Evolutionary conservation across 1,140 invertebrate species (phyloP).

Genomic region (Prorops nasuta): DNA sequence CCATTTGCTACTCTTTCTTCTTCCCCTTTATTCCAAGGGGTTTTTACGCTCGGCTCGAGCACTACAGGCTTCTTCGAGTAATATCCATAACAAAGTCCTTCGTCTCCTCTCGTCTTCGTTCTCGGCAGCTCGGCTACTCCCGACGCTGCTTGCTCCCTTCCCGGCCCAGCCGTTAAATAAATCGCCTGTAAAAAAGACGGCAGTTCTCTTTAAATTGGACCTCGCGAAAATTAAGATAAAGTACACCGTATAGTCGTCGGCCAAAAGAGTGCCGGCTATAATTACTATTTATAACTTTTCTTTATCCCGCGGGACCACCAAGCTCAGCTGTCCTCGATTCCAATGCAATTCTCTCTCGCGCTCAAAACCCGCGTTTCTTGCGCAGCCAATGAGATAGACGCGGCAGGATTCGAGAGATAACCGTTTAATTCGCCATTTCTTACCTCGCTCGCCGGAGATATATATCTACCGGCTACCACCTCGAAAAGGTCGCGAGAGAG

Average conservation of each 20-base stretch:
- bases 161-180: conserved; percentile 28
- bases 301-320: too few relatives aligned
- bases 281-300: conserved; percentile 2
- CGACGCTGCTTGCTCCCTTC: conserved; percentile 6
- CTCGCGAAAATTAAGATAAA: conserved; percentile 21
- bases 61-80: conserved; percentile 20
- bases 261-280: neutral
- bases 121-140: conserved; percentile 12
- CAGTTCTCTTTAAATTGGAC: conserved; percentile 29
- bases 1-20: conserved; percentile 28
- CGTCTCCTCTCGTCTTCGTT: too few relatives aligned
- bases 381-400: too few relatives aligned
- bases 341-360: too few relatives aligned
- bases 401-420: too few relatives aligned
- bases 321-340: too few relatives aligned
- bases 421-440: too few relatives aligned
- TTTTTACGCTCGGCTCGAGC: conserved; percentile 29
- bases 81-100: conserved; percentile 34
- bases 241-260: neutral
- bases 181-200: conserved; percentile 28
- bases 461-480: too few relatives aligned
- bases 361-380: too few relatives aligned
- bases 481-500: too few relatives aligned
- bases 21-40: conserved; percentile 14
- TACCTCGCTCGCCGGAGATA: too few relatives aligned